phyloP scores from a whole-genome alignment of 2,888 invertebrate species.

The Plebejus melissa region DNA sequence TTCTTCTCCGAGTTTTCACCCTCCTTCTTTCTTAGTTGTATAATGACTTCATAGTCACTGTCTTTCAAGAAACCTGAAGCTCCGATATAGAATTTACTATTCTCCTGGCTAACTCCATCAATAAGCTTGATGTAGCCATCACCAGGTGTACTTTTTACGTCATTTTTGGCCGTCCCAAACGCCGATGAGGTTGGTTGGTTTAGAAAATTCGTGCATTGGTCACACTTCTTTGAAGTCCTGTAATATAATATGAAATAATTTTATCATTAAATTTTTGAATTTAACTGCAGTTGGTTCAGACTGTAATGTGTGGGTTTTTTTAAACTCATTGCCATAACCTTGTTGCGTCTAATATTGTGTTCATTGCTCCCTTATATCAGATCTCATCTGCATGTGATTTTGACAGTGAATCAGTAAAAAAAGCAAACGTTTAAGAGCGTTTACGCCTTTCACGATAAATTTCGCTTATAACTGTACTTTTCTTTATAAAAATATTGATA shows the following conservation, averaged over 20 bases:
- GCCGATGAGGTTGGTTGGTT: conserved; percentile 51
- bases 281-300: no score
- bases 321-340: no score
- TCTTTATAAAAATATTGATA: no score
- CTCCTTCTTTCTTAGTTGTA: conserved; percentile 66
- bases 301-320: no score
- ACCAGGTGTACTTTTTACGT: conserved; percentile 45
- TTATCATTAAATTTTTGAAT: neutral
- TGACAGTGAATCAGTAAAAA: no score
- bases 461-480: no score
- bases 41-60: conserved; percentile 67
- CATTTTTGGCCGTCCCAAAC: conserved; percentile 50
- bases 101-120: conserved; percentile 52
- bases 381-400: no score
- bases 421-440: no score
- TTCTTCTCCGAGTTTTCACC: conserved; percentile 30
- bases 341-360: no score
- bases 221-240: conserved; percentile 3
- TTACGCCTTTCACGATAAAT: no score
- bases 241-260: neutral
- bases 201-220: conserved; percentile 39
- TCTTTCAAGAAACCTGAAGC: conserved; percentile 61
- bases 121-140: conserved; percentile 54
- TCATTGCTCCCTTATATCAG: no score
- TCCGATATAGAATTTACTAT: conserved; percentile 65